Evolutionary conservation across 2,888 invertebrate species (phyloP), one percentile per base, ranked within the genome.

Genomic region (Latrodectus hesperus): DNA sequence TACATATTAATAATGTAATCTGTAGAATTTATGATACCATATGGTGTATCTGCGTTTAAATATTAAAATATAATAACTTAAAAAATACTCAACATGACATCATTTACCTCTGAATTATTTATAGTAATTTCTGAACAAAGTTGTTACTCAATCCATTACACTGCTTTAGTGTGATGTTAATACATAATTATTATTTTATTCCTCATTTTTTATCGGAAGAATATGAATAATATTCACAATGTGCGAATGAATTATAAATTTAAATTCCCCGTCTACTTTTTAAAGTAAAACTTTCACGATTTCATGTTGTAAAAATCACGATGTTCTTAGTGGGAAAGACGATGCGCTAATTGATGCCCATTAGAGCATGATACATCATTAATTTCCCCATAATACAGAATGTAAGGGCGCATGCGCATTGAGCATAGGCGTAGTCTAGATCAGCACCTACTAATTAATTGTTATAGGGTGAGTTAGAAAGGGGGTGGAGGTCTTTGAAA

Each of bases 361-460:
- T 60, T 65, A 67, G 78, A 72, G 67, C 75, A 26, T 26, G 65
- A 49, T 64, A 75, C 67, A 73, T 76, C 81, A 81, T 81, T 81
- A 87, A 81, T 81, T 67, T 55, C 70, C 51, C 75, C 82, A 68
- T 49, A 83, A 75, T 83, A 71, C 67, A 73, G 78, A 78, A 84
- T 76, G 70, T 78, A 67, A 64, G 22, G 52, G 65, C 73, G 84
- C 78, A 78, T 73, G 72, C 11, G 77, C 78, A 22, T 38, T 73
- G 17, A 49, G 65, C 38, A 49, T 72, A 87, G 86, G 86, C 86
- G 86, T 87, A 81, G 77, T 53, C 86, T 75, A 52, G 65, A 78
- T 81, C 81, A 71, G 65, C 86, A 81, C 86, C 86, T 77, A 76
- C 86, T 87, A 87, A 87, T 87, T 87, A 87, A 87, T 87, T 87